Conservation (phyloP, 92 coral and sea anemone genomes). For the Palythoa heliodiscus region DNA sequence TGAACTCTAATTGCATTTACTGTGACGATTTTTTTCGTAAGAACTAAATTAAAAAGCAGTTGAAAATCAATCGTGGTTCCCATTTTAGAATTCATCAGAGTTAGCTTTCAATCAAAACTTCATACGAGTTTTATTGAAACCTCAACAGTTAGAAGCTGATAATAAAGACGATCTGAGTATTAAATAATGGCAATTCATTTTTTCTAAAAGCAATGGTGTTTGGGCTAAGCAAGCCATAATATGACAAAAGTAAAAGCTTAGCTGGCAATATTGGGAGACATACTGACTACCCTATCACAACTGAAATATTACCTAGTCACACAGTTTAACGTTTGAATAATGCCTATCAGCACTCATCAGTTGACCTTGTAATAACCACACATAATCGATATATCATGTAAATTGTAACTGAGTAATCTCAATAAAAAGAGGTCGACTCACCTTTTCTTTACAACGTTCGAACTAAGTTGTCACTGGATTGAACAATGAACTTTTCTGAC, state of each 20-base stretch:
- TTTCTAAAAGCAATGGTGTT: neutral
- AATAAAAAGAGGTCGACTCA: neutral
- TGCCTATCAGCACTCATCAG: neutral
- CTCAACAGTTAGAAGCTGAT: neutral
- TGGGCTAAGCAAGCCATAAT: neutral
- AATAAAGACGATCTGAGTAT: neutral
- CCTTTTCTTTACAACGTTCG: slow-evolving; percentile 27
- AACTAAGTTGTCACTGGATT: slow-evolving; percentile 25
- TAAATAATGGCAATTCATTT: neutral
- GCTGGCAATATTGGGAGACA: neutral
- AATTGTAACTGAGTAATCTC: neutral
- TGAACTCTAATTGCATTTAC: neutral
- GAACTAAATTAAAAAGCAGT: neutral
- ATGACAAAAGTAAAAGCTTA: neutral
- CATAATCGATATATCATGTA: too few relatives aligned
- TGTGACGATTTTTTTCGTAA: neutral
- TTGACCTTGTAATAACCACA: neutral
- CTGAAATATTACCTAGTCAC: too few relatives aligned
- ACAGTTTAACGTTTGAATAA: neutral
- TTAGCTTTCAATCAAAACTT: neutral
- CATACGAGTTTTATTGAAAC: neutral
- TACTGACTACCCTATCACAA: neutral
- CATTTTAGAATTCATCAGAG: neutral
- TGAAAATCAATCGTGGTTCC: neutral
- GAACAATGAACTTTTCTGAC: slow-evolving; percentile 12